A percentile compares a stretch with the other conserved stretches of the same genome.
Evolutionary conservation across 2,797 vertebrate genomes (phyloP).

Genomic region (Chromobotia macracanthus): DNA sequence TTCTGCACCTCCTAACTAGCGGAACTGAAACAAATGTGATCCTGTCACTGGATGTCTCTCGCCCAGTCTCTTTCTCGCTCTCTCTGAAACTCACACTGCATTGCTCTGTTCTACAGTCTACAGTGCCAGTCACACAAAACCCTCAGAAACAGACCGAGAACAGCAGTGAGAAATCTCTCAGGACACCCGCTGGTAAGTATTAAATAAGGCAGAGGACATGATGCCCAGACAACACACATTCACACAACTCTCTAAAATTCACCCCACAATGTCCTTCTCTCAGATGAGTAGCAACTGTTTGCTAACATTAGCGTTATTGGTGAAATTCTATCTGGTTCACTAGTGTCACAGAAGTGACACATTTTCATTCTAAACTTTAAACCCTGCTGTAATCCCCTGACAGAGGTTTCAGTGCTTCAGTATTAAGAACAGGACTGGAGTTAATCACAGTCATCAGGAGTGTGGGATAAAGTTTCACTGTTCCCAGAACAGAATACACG

Average conservation of each 20-base stretch:
- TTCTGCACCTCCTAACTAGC: neutral
- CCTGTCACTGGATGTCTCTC: neutral
- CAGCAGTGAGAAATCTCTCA: constrained; percentile 21
- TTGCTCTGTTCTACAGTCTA: neutral
- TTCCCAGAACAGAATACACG: neutral
- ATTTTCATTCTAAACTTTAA: too few relatives aligned
- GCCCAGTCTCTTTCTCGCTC: neutral
- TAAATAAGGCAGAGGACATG: constrained; percentile 53
- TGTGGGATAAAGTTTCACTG: neutral
- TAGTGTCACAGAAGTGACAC: too few relatives aligned
- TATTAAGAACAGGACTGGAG: neutral
- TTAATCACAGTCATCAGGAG: neutral
- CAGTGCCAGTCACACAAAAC: constrained; percentile 14
- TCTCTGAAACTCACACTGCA: constrained; percentile 5
- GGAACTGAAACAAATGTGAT: neutral
- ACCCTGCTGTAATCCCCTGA: neutral
- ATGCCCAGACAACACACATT: constrained; percentile 18
- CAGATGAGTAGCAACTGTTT: too few relatives aligned
- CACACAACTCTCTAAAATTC: constrained; percentile 18
- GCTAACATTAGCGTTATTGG: too few relatives aligned
- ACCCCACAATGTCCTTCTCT: constrained; percentile 11
- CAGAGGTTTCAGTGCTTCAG: neutral
- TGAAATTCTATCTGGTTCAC: too few relatives aligned
- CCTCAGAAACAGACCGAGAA: constrained; percentile 42
- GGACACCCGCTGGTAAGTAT: constrained; percentile 57